Evolutionary conservation across 2,888 invertebrate genomes (phyloP).

Genomic region (Ceriagrion tenellum): DNA sequence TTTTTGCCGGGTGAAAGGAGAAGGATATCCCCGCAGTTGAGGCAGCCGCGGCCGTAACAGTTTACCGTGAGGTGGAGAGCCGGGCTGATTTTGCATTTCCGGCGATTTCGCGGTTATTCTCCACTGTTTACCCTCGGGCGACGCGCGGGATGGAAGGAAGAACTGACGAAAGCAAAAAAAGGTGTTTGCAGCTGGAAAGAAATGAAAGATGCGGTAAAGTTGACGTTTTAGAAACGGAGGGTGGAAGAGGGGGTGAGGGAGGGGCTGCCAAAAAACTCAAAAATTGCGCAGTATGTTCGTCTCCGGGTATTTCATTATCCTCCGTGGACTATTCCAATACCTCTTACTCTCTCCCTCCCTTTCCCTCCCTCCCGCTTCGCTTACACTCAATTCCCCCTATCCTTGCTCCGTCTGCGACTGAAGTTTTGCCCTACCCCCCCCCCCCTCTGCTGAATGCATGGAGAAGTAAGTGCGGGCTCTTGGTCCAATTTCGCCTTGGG

Average conservation of each 20-base stretch:
- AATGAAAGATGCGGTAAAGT: neutral
- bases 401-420: neutral
- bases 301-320: neutral
- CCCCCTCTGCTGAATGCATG: neutral
- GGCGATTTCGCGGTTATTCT: conserved; percentile 8
- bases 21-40: no score
- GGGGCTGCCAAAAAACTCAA: neutral
- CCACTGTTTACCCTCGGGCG: neutral
- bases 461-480: neutral
- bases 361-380: no score
- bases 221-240: neutral
- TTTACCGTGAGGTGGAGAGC: no score
- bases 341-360: no score
- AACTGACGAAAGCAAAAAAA: neutral
- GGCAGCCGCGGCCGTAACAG: no score
- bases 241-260: no score
- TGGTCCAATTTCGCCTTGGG: neutral
- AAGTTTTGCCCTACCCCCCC: neutral
- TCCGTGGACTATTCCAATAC: neutral
- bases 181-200: neutral
- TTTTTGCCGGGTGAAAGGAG: no score
- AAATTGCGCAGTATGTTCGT: neutral
- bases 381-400: no score
- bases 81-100: neutral
- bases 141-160: neutral